Percentiles rank a stretch among this genome's conserved stretches.
These are phyloP conservation scores for Lamellibrachia luymesi DNA, from an alignment of 1,140 invertebrate genomes.

Conservation along the genomic window DNA sequence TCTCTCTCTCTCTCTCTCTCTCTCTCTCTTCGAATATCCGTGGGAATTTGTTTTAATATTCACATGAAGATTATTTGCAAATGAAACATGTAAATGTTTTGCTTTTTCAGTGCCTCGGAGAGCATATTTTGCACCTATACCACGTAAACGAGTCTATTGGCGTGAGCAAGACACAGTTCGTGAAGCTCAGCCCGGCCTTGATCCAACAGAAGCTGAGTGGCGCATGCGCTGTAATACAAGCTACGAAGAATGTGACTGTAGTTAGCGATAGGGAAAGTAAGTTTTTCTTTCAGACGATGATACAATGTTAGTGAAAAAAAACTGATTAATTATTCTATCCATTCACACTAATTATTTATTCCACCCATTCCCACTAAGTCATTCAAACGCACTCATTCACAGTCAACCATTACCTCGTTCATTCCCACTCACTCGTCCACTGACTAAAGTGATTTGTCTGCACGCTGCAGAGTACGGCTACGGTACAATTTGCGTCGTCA, in stretches of 20 bases:
- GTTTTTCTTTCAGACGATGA: not conserved
- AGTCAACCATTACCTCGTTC: too few species aligned
- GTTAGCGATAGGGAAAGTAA: not conserved
- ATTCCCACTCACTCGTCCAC: too few species aligned
- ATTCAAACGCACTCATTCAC: too few species aligned
- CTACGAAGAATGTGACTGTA: not conserved
- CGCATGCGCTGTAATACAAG: not conserved
- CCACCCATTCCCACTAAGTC: too few species aligned
- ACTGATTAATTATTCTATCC: too few species aligned
- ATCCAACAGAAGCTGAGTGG: not conserved
- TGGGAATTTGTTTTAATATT: too few species aligned
- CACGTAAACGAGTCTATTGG: not conserved
- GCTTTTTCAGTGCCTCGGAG: not conserved
- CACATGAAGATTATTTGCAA: too few species aligned
- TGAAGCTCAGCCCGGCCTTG: not conserved
- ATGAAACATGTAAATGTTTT: not conserved
- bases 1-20: too few species aligned
- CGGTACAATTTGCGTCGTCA: conserved; percentile 35
- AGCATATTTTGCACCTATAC: not conserved
- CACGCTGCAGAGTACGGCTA: conserved; percentile 42
- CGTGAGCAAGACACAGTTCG: not conserved
- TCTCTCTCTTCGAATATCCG: too few species aligned
- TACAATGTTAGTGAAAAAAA: too few species aligned
- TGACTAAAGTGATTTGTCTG: not conserved
- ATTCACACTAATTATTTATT: too few species aligned